Conservation (phyloP, 1,140 invertebrate species). For the Papilio xuthus region DNA sequence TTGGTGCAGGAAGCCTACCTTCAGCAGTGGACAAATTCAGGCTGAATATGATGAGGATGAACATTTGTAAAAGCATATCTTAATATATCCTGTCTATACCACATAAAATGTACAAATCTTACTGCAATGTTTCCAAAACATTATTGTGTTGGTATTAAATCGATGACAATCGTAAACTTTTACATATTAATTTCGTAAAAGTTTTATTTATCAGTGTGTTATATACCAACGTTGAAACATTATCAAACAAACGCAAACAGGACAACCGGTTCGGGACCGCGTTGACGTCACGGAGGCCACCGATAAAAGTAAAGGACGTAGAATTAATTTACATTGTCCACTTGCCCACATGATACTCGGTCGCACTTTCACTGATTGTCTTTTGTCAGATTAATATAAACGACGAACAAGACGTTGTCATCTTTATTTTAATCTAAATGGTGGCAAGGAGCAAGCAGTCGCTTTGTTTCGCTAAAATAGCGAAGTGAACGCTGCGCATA, state of each 20-base stretch:
- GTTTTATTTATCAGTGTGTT: background rate
- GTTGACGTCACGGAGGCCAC: conserved; percentile 7
- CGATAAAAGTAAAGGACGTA: conserved; percentile 13
- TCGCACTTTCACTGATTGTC: conserved; percentile 10
- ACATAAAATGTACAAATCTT: too few relatives aligned
- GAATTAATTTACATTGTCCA: conserved; percentile 19
- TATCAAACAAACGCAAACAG: conserved; percentile 15
- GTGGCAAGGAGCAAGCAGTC: background rate
- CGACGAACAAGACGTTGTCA: background rate
- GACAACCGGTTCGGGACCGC: conserved; percentile 15
- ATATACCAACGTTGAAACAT: background rate
- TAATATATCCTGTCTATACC: too few relatives aligned
- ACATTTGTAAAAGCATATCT: too few relatives aligned
- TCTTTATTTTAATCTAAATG: too few relatives aligned
- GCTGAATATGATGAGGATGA: too few relatives aligned
- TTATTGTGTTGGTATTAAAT: too few relatives aligned
- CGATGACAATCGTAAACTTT: too few relatives aligned
- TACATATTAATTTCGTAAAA: too few relatives aligned
- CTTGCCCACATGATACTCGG: background rate
- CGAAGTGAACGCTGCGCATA: background rate
- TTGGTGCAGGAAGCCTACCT: too few relatives aligned
- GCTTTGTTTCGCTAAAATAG: background rate
- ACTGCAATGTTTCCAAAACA: too few relatives aligned
- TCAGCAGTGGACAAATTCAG: too few relatives aligned
- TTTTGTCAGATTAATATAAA: conserved; percentile 2